Base-by-base conservation (phyloP, 2,797 vertebrate species). In the Dendrocincla fuliginosa region DNA sequence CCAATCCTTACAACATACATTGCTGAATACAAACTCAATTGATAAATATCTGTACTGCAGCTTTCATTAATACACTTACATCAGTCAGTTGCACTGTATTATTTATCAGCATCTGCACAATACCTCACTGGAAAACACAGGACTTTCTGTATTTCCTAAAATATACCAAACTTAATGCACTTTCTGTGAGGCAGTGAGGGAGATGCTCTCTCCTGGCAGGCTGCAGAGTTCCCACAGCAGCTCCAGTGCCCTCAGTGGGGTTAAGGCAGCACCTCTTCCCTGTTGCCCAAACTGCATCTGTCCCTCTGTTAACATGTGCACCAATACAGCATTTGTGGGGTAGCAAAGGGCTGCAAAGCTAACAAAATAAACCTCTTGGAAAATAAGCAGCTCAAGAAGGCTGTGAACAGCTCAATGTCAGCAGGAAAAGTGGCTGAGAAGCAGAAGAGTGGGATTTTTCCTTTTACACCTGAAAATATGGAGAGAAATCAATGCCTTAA, bases 91-190 rank as follows among this genome's bases (percentile, higher is more conserved):
- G 1, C 22, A 7, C 11, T 16, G 6, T 14, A 8, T 50, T 47
- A 44, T 80, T 81, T 71, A 46, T 25, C 50, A 35, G 33, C 10
- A 3, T n/a, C 46, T 64, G 33, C 46, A 37, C 33, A 68, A 9
- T 35, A 22, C 16, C 59, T 50, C 16, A 1, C 55, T 35, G 47
- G 39, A 39, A 60, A 79, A 24, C 9, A 57, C 4, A 4, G 32
- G 13, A 35, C 41, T 76, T 22, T 1, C 25, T 33, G 41, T 27
- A 3, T 23, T 28, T 49, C 41, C 30, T 37, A 47, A 28, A 75
- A 61, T 0, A 1, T 20, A 10, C 4, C 49, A 3, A 1, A 25
- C 20, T 16, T 8, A 27, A 39, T 3, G 6, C 13, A 2, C 57
- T 24, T 7, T 2, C 23, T 1, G 2, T 0, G 16, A 30, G 17